Conservation (phyloP, 2,113 vertebrate genomes). For the Pterocles orientalis region DNA sequence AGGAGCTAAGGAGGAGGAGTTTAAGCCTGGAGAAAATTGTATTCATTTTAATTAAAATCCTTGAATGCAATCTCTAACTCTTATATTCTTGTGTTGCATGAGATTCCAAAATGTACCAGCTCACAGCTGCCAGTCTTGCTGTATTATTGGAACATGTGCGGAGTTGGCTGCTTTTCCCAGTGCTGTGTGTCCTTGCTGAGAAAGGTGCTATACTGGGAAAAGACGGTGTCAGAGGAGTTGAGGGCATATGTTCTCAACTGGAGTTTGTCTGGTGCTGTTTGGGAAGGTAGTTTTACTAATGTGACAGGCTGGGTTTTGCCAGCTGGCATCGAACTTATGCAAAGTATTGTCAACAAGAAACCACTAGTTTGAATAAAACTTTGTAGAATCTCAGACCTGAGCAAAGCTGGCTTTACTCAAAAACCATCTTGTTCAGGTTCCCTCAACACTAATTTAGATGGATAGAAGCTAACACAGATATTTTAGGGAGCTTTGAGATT, state of each 20-base stretch:
- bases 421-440: not conserved
- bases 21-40: not conserved
- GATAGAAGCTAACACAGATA: not conserved
- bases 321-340: not conserved
- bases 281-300: not conserved
- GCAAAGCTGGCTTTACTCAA: not conserved
- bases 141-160: not conserved
- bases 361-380: not conserved
- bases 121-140: not conserved
- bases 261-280: not conserved
- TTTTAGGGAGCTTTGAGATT: not conserved
- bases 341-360: not conserved
- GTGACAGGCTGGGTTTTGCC: slow-evolving; percentile 5
- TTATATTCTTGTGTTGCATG: not conserved
- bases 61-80: not conserved
- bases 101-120: not conserved
- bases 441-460: not conserved
- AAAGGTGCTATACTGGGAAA: not conserved
- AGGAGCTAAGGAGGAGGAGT: not conserved
- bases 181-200: not conserved
- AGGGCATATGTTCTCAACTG: not conserved
- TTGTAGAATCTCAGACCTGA: not conserved
- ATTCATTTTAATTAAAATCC: not conserved
- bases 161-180: not conserved
- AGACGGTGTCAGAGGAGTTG: not conserved